These are phyloP conservation scores for Zapornia atra DNA, from an alignment of 2,113 vertebrate species.

Conservation along the genomic window DNA sequence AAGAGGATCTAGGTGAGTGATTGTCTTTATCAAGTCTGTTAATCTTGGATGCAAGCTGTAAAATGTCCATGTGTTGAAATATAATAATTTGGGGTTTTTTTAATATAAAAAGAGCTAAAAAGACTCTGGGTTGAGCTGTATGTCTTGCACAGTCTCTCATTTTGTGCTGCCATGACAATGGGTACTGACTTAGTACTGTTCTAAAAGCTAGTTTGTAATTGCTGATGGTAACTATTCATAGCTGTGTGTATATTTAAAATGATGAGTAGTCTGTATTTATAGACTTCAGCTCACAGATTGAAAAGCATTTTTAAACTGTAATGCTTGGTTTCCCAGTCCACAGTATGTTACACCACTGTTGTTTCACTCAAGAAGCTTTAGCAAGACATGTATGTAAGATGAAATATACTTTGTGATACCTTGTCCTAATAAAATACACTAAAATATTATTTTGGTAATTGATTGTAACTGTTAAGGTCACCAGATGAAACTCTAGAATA, in stretches of 20 bases:
- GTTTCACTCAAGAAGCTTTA: background rate
- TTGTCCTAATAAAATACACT: background rate
- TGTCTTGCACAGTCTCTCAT: background rate
- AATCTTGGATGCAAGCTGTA: background rate
- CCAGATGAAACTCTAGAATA: background rate
- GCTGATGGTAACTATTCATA: background rate
- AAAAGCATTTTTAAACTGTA: background rate
- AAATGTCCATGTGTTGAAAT: background rate
- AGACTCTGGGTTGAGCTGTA: background rate
- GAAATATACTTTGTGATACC: background rate
- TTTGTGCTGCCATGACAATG: background rate
- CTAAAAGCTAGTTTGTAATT: background rate
- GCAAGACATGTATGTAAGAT: background rate
- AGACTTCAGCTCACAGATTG: background rate
- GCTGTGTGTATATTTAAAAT: background rate
- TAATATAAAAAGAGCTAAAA: background rate
- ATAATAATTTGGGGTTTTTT: background rate
- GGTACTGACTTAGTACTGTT: background rate
- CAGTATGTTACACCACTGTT: background rate
- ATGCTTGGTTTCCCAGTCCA: background rate
- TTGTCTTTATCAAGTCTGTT: background rate
- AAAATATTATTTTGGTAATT: background rate
- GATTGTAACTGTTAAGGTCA: background rate
- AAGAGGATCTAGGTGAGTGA: conserved; percentile 91
- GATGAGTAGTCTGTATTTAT: background rate